These are phyloP conservation scores for Drosophila ogumai DNA, from an alignment of 1,140 invertebrate genomes.

Conservation along the genomic window DNA sequence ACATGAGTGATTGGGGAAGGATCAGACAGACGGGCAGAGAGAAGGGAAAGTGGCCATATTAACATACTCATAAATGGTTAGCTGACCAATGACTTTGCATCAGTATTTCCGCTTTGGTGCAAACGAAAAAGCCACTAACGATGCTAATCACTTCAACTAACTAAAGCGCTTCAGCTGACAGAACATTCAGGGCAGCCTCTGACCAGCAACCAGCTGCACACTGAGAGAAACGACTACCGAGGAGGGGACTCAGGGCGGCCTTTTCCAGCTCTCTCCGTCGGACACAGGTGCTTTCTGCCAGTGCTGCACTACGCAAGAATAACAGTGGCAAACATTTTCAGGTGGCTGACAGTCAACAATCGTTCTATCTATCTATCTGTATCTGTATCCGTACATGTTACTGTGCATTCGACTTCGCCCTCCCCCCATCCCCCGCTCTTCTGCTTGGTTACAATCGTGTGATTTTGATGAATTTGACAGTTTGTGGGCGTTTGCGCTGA, in stretches of 20 bases:
- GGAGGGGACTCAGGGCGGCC: not conserved
- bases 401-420: conserved; percentile 9
- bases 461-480: conserved; percentile 84
- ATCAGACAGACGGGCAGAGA: not conserved
- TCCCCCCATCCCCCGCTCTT: not conserved
- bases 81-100: conserved; percentile 67
- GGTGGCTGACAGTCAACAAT: conserved; percentile 71
- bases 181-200: conserved; percentile 31
- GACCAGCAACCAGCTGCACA: conserved; percentile 24
- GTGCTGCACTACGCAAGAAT: conserved; percentile 39
- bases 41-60: conserved; percentile 18
- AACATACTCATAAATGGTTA: conserved; percentile 55
- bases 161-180: conserved; percentile 74
- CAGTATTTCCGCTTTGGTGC: conserved; percentile 72
- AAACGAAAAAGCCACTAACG: conserved; percentile 79
- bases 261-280: not conserved
- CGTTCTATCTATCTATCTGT: conserved; percentile 54
- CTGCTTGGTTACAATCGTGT: conserved; percentile 70
- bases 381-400: conserved; percentile 14
- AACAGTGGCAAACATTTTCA: conserved; percentile 65
- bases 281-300: not conserved
- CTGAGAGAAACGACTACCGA: conserved; percentile 19
- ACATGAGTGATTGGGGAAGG: not conserved
- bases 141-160: conserved; percentile 81
- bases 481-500: conserved; percentile 83